Base-by-base conservation (phyloP, 2,113 vertebrate genomes). In the Apus apus region DNA sequence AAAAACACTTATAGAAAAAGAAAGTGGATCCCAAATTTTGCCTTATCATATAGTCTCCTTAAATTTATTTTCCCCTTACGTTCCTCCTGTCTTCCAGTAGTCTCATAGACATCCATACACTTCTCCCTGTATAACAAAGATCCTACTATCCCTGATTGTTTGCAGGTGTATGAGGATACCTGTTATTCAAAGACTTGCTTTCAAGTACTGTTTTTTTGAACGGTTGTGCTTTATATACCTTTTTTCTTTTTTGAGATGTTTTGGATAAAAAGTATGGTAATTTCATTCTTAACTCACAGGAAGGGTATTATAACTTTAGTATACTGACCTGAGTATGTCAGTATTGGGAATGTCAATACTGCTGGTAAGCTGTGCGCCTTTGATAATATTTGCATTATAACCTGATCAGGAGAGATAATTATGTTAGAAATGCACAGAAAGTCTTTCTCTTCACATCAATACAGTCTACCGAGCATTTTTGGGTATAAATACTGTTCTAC, bases 361-460 rank as follows among this genome's bases (percentile, higher is more conserved):
- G 67, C 9, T 93, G 60, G 85, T 84, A 86, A 88, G 20, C 18
- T 81, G 20, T 60, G 11, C 95, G 23, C 18, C 64, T 83, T 93
- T 26, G 6, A 93, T 90, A 81, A 77, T 65, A 94, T 96, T 96
- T 96, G 88, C 88, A 94, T 94, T 91, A 75, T 90, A 97, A 96
- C 26, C 9, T 72, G 60, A 97, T 95, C 85, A 88, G 65, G 77
- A 88, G 45, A 88, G 64, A 68, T 83, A 84, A 94, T 84, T 8
- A 17, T 74, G 77, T 96, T 94, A 86, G 48, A 88, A 86, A 68
- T 57, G 79, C 45, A 94, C 54, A 77, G 50, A 92, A 93, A 83
- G 51, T 85, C 85, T 88, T 82, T 75, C 56, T 90, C 57, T 77
- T 91, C 68, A 81, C 85, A 97, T 90, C 45, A 89, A 64, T 81